A percentile compares a stretch with the other conserved stretches of the same genome.
phyloP scores from a whole-genome alignment of 2,113 vertebrate species.

The Melanerpes aurifrons region DNA sequence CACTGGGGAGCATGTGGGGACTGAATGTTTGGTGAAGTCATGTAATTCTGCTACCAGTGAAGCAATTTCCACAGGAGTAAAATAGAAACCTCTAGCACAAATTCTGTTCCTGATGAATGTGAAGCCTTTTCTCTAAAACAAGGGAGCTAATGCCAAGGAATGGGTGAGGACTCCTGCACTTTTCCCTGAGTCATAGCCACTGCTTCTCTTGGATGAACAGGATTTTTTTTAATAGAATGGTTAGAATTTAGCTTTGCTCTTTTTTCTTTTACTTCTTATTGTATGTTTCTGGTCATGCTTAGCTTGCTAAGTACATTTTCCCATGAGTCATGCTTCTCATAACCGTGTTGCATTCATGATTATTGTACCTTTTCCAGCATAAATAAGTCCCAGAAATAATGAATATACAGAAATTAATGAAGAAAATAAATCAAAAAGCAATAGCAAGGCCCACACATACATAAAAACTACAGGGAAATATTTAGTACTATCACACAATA shows the following conservation, averaged over 20 bases:
- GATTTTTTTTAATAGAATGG: not conserved
- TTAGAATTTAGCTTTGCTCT: not conserved
- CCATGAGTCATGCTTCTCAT: not conserved
- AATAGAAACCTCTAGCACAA: not conserved
- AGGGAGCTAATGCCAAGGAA: not conserved
- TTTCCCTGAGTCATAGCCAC: not conserved
- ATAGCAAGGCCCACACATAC: not conserved
- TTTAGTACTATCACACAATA: not conserved
- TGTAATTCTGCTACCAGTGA: not conserved
- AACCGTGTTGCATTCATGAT: not conserved
- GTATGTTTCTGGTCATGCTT: not conserved
- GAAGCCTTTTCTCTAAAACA: not conserved
- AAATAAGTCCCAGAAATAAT: not conserved
- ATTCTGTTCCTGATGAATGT: not conserved
- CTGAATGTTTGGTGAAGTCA: not conserved
- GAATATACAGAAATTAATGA: not conserved
- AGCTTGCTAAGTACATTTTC: not conserved
- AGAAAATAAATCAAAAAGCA: not conserved
- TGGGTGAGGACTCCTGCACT: not conserved
- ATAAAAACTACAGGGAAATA: not conserved
- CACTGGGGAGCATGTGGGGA: not conserved
- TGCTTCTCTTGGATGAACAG: not conserved
- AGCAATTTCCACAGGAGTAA: not conserved
- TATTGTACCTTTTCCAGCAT: not conserved
- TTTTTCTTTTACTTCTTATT: not conserved